These are phyloP conservation scores for Cuculus canorus DNA, from an alignment of 2,797 vertebrate genomes.

Conservation along the genomic window DNA sequence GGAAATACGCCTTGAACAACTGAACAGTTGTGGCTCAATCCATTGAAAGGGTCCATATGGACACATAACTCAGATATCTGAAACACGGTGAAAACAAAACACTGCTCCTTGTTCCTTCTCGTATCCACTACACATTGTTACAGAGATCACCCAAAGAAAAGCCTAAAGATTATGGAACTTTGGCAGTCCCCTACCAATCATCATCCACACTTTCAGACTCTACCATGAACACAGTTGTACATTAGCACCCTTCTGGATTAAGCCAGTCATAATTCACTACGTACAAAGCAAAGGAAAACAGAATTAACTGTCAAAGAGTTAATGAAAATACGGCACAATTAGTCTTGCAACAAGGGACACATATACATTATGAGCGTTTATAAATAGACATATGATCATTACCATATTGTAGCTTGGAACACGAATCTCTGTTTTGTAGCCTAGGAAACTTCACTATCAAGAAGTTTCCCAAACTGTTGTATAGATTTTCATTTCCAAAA, in stretches of 20 bases:
- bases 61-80: background rate
- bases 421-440: background rate
- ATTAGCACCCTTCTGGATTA: background rate
- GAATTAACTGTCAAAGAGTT: background rate
- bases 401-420: background rate
- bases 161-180: background rate
- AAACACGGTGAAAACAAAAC: background rate
- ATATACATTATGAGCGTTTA: background rate
- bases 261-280: background rate
- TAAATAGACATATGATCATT: background rate
- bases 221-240: background rate
- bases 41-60: background rate
- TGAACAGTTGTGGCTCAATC: background rate
- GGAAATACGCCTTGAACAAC: background rate
- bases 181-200: background rate
- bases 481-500: rapidly evolving
- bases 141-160: background rate
- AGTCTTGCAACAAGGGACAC: background rate
- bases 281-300: background rate
- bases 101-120: background rate
- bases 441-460: background rate
- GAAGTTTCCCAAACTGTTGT: background rate
- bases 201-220: background rate
- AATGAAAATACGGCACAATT: background rate
- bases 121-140: rapidly evolving